phyloP scores from a whole-genome alignment of 2,888 invertebrate species.

The Biston stratarius region DNA sequence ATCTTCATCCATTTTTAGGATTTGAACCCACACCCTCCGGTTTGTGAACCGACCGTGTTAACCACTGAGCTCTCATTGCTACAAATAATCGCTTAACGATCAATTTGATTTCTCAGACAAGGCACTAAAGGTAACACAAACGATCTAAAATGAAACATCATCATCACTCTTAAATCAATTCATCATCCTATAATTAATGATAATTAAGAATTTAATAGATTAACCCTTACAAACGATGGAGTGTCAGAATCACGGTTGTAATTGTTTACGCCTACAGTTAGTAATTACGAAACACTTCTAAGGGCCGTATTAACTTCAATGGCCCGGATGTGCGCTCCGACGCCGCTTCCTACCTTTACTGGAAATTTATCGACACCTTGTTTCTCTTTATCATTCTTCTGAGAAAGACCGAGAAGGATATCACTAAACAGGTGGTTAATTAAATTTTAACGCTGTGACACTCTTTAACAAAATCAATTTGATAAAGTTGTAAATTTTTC shows the following conservation, averaged over 20 bases:
- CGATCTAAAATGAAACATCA: slow-evolving; percentile 24
- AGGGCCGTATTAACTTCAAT: slow-evolving; percentile 65
- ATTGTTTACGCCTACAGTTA: slow-evolving; percentile 63
- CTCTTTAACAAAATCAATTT: slow-evolving; percentile 49
- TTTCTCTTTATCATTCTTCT: slow-evolving; percentile 53
- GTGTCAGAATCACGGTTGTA: slow-evolving; percentile 47
- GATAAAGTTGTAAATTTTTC: slow-evolving; percentile 57
- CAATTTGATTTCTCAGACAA: neutral
- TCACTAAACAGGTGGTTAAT: slow-evolving; percentile 72
- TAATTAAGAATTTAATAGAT: slow-evolving; percentile 43
- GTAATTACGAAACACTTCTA: slow-evolving; percentile 68
- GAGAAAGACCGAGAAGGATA: slow-evolving; percentile 48
- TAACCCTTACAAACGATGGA: slow-evolving; percentile 43
- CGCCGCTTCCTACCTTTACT: slow-evolving; percentile 69
- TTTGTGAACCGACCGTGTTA: no score
- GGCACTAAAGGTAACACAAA: neutral
- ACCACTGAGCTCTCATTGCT: neutral
- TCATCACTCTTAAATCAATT: slow-evolving; percentile 29
- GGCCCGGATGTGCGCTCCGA: slow-evolving; percentile 74
- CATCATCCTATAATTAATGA: slow-evolving; percentile 38
- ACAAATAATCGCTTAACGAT: no score
- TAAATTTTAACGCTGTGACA: slow-evolving; percentile 73
- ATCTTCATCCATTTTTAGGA: no score
- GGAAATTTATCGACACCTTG: slow-evolving; percentile 55
- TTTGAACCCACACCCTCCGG: no score